Conservation (phyloP, 37 sponge, comb jelly and placozoan genomes). For the Tethya wilhelma region DNA sequence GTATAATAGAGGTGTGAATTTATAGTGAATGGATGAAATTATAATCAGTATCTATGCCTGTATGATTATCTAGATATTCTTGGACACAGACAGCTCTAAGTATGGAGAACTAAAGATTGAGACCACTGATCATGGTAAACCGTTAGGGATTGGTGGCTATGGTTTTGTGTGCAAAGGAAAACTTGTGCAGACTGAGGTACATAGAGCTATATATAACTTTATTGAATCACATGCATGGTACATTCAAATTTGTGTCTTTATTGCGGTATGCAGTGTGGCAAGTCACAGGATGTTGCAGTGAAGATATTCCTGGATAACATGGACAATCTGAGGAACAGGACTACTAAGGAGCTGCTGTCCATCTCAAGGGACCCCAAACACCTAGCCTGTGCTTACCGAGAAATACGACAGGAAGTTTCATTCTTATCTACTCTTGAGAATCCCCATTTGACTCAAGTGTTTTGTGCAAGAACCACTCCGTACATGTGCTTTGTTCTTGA, state of each 20-base stretch:
- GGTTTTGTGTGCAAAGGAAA: conserved; percentile 79
- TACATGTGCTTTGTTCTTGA: conserved; percentile 75
- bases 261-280: background rate
- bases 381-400: conserved; percentile 42
- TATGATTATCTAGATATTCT: conserved; percentile 38
- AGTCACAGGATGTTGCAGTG: conserved; percentile 51
- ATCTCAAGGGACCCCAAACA: conserved; percentile 36
- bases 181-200: no score
- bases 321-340: background rate
- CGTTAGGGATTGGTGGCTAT: conserved; percentile 75
- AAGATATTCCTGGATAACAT: conserved; percentile 65
- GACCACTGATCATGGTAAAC: no score
- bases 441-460: conserved; percentile 55
- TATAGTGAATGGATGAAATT: no score
- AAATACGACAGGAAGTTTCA: conserved; percentile 74
- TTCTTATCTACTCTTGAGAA: conserved; percentile 67
- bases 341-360: conserved; percentile 32
- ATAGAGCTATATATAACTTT: no score
- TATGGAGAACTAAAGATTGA: no score
- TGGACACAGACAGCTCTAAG: conserved; percentile 38
- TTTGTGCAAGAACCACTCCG: conserved; percentile 51
- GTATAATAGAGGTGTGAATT: no score
- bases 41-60: no score
- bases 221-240: no score
- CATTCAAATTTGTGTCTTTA: background rate